Evolutionary conservation across 2,797 vertebrate species (phyloP).

Genomic region (Lacerta agilis): DNA sequence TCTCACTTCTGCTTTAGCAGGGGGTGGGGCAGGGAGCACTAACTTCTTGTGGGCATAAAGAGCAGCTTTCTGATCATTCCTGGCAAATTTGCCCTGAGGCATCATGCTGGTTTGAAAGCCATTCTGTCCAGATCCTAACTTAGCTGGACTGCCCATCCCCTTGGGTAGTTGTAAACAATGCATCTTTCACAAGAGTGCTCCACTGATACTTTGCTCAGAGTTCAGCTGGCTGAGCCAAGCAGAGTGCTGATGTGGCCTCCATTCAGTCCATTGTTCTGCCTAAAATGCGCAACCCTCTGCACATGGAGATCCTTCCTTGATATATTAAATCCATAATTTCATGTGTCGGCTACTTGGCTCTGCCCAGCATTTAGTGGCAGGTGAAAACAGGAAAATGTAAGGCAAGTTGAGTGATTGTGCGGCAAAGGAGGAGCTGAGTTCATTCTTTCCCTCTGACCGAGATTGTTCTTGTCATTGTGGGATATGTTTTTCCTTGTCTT

Average conservation of each 20-base stretch:
- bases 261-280: background rate
- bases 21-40: rapidly evolving
- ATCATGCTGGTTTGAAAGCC: background rate
- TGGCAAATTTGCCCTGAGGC: conserved; percentile 46
- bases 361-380: background rate
- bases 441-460: background rate
- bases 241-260: background rate
- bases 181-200: conserved; percentile 49
- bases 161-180: conserved; percentile 46
- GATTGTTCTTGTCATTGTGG: background rate
- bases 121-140: background rate
- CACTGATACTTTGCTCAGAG: background rate
- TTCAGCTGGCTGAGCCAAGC: background rate
- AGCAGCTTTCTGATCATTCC: conserved; percentile 34
- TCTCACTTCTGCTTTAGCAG: background rate
- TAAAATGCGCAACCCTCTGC: conserved; percentile 2
- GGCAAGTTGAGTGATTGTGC: background rate
- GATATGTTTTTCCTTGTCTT: conserved; percentile 1
- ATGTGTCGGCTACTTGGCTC: conserved; percentile 3
- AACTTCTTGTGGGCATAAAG: background rate
- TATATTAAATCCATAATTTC: conserved; percentile 6
- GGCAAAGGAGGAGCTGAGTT: background rate
- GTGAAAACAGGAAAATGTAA: conserved; percentile 11
- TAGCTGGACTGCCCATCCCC: background rate
- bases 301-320: background rate